Conservation (phyloP, 2,797 vertebrate species). For the Pyrrhura leucotis region DNA sequence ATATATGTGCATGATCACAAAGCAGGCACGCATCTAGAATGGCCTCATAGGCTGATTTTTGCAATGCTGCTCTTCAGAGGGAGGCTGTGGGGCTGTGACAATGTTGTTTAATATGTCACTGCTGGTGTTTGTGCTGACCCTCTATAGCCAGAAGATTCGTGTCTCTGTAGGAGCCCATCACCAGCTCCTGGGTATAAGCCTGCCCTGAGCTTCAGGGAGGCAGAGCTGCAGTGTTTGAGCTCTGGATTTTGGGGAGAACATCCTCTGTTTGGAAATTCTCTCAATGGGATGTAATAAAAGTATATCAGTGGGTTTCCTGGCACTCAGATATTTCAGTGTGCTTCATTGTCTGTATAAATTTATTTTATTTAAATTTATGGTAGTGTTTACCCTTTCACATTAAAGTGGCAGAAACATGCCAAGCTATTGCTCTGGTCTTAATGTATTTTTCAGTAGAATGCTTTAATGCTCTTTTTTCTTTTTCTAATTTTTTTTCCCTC, state of each 20-base stretch:
- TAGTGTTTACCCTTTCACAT: neutral
- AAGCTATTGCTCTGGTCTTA: neutral
- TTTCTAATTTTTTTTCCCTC: neutral
- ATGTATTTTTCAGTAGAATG: neutral
- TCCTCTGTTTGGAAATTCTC: neutral
- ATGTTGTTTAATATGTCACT: accelerated
- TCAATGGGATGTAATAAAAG: neutral
- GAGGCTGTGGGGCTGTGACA: neutral
- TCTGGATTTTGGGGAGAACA: neutral
- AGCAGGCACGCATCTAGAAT: accelerated
- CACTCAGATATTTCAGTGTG: neutral
- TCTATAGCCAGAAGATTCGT: accelerated
- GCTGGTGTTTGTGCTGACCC: neutral
- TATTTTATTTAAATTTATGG: neutral
- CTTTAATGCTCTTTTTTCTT: neutral
- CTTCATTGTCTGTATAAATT: neutral
- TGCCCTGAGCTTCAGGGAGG: no score
- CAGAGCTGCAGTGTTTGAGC: neutral
- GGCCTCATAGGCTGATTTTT: neutral
- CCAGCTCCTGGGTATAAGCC: neutral
- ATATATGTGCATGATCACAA: no score
- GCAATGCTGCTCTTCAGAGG: neutral
- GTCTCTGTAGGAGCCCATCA: neutral
- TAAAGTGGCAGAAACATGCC: neutral
- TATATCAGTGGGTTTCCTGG: neutral